A percentile compares a stretch with the other conserved stretches of the same genome.
Conservation (phyloP, 2,113 vertebrate genomes). For the Galbula dea region DNA sequence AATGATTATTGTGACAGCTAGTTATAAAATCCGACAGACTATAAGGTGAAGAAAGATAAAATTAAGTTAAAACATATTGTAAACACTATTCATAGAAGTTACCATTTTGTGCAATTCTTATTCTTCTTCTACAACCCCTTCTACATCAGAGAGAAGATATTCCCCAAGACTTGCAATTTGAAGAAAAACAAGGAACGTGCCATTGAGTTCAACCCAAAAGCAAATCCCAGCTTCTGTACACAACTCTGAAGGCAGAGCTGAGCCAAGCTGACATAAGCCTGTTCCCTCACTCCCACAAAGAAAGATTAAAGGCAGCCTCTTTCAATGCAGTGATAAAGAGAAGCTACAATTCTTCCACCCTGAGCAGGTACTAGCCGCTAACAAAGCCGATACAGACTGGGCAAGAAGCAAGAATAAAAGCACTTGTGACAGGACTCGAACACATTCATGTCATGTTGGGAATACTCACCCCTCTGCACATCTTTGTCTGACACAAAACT, state of each 20-base stretch:
- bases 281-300: rapidly evolving
- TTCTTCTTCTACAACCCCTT: background rate
- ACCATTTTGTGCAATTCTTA: background rate
- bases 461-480: too few relatives aligned
- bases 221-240: background rate
- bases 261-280: background rate
- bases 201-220: background rate
- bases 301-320: background rate
- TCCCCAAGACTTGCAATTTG: background rate
- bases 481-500: background rate
- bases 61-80: background rate
- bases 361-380: background rate
- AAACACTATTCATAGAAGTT: background rate
- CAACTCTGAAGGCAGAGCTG: background rate
- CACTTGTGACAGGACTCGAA: background rate
- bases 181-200: background rate
- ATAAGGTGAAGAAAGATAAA: background rate
- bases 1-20: background rate
- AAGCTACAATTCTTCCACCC: background rate
- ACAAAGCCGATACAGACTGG: background rate
- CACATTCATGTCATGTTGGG: background rate
- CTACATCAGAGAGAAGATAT: background rate
- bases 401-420: background rate
- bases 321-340: background rate
- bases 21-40: background rate